phyloP scores from a whole-genome alignment of 2,888 invertebrate genomes.

The Scotopteryx bipunctaria region DNA sequence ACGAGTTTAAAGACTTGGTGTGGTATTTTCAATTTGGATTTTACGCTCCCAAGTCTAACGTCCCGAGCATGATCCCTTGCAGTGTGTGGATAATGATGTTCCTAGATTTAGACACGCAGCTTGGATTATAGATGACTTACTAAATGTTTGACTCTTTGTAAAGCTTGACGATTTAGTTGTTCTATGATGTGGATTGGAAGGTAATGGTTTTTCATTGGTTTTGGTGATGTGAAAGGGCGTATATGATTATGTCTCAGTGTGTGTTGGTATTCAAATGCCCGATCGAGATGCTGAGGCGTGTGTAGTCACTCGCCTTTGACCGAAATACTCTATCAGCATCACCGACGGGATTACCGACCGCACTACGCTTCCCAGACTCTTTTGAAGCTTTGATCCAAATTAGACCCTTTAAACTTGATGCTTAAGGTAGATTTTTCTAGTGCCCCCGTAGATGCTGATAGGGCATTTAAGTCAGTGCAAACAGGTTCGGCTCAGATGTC shows the following conservation, averaged over 20 bases:
- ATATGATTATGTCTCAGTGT: conserved; percentile 77
- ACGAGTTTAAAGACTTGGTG: conserved; percentile 64
- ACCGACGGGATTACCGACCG: conserved; percentile 74
- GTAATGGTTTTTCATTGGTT: conserved; percentile 81
- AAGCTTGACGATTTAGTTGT: conserved; percentile 80
- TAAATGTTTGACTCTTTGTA: conserved; percentile 80
- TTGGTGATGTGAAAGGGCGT: conserved; percentile 80
- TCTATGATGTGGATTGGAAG: conserved; percentile 81
- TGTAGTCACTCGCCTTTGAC: conserved; percentile 64
- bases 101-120: conserved; percentile 72
- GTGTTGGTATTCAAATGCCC: conserved; percentile 90
- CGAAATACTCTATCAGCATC: conserved; percentile 80
- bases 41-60: conserved; percentile 60
- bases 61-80: conserved; percentile 77
- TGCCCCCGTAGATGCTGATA: conserved; percentile 82
- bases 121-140: conserved; percentile 67
- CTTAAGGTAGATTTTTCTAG: conserved; percentile 73
- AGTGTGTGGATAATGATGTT: conserved; percentile 67
- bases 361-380: conserved; percentile 53
- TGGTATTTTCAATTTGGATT: conserved; percentile 49
- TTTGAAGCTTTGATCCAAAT: conserved; percentile 58
- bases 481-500: conserved; percentile 50
- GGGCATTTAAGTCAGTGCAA: conserved; percentile 72
- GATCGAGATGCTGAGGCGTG: conserved; percentile 81
- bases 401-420: conserved; percentile 59